Evolutionary conservation across 2,797 vertebrate genomes (phyloP).

Genomic region (Myoxocephalus aenaeus): DNA sequence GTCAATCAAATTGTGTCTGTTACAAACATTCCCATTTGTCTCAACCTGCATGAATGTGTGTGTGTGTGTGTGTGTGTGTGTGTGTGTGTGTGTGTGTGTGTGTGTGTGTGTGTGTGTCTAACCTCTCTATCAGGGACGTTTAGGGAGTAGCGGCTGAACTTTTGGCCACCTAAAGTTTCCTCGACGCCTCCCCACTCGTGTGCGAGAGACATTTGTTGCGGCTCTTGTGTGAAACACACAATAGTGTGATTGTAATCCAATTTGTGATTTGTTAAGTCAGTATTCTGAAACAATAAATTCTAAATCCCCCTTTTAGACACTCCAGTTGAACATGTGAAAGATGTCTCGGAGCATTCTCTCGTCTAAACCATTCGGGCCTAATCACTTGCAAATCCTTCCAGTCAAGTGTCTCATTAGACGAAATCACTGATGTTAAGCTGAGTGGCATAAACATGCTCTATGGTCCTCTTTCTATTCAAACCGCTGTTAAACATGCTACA

Average conservation of each 20-base stretch:
- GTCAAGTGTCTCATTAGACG: conserved; percentile 70
- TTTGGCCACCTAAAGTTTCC: background rate
- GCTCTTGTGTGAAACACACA: too few relatives aligned
- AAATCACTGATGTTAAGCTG: conserved; percentile 61
- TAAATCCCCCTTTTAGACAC: conserved; percentile 8
- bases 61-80: too few relatives aligned
- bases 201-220: too few relatives aligned
- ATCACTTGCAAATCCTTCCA: conserved; percentile 66
- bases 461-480: conserved; percentile 20
- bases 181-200: too few relatives aligned
- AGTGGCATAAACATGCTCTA: conserved; percentile 43
- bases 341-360: conserved; percentile 36
- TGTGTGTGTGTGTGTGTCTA: too few relatives aligned
- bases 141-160: background rate
- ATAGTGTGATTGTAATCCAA: background rate
- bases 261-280: background rate
- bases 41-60: too few relatives aligned
- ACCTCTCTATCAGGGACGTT: too few relatives aligned
- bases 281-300: background rate
- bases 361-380: conserved; percentile 40
- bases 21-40: too few relatives aligned
- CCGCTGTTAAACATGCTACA: conserved; percentile 42
- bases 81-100: too few relatives aligned
- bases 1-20: too few relatives aligned
- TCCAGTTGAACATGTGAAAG: conserved; percentile 9